phyloP scores from a whole-genome alignment of 1,140 invertebrate species.

The Epicauta chinensis region DNA sequence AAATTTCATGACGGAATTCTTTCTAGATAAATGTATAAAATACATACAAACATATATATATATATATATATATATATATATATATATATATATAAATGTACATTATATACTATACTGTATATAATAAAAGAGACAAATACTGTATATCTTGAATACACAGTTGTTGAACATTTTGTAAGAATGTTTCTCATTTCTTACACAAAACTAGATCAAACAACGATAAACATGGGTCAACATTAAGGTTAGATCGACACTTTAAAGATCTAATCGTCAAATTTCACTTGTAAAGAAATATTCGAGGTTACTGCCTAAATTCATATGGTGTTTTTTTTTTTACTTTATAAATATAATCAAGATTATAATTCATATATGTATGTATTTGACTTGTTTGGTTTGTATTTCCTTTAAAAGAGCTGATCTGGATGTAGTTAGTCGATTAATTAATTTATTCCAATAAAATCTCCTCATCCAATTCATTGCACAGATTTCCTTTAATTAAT shows the following conservation, averaged over 20 bases:
- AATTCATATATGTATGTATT: no score
- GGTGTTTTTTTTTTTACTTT: no score
- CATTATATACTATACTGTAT: no score
- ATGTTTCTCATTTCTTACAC: conserved; percentile 7
- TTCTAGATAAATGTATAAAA: conserved; percentile 5
- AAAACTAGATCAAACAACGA: conserved; percentile 15
- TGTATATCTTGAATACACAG: no score
- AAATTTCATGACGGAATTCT: conserved; percentile 28
- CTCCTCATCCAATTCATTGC: conserved; percentile 12
- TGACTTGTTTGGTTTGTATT: no score
- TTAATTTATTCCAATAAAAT: conserved; percentile 15
- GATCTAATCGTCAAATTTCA: conserved; percentile 18
- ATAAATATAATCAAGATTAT: no score
- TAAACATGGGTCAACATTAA: conserved; percentile 14
- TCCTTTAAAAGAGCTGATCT: no score
- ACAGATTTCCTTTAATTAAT: conserved; percentile 14
- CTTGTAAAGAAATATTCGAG: not conserved
- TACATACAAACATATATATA: no score
- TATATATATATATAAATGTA: no score
- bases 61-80: no score
- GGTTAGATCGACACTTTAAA: conserved; percentile 21
- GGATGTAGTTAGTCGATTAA: not conserved
- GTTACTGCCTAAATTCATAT: no score
- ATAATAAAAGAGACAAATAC: no score
- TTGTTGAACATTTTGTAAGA: conserved; percentile 15